Conservation (phyloP, 2,888 invertebrate species). For the Anoncus sp. region DNA sequence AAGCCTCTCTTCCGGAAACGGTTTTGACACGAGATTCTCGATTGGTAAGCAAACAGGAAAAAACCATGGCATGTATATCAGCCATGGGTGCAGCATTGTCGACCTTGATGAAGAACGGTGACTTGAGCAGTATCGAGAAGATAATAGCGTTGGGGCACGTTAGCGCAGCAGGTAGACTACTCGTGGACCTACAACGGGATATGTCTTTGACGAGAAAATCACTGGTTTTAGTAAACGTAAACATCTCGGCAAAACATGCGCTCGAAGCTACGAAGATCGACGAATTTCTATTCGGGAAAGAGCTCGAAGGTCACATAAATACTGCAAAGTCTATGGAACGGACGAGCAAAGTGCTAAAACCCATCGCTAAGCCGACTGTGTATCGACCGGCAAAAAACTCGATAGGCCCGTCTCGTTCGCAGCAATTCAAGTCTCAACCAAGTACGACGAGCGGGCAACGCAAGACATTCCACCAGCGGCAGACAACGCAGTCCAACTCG, state of each 20-base stretch:
- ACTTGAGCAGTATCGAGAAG: background rate
- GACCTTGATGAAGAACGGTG: constrained; percentile 1
- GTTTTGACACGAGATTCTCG: constrained; percentile 24
- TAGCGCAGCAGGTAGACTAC: constrained; percentile 29
- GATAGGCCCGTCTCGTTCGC: constrained; percentile 47
- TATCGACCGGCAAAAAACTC: constrained; percentile 56
- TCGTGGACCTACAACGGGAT: constrained; percentile 40
- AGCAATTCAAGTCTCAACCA: background rate
- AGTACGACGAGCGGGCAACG: constrained; percentile 1
- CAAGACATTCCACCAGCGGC: constrained; percentile 20
- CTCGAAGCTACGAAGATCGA: constrained; percentile 32
- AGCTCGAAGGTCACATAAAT: constrained; percentile 40
- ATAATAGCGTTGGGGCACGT: constrained; percentile 12
- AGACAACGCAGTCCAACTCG: background rate
- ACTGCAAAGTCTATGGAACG: constrained; percentile 31
- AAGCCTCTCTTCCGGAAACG: constrained; percentile 32
- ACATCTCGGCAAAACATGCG: constrained; percentile 17
- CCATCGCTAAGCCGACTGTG: no score
- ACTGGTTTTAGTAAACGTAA: constrained; percentile 11
- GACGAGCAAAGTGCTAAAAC: constrained; percentile 24
- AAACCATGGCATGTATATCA: constrained; percentile 18
- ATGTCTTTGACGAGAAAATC: constrained; percentile 30
- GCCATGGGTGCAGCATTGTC: constrained; percentile 28
- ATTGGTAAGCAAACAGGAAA: constrained; percentile 42
- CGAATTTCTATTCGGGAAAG: constrained; percentile 29